Evolutionary conservation across 2,113 vertebrate species (phyloP).

Genomic region (Solea senegalensis): DNA sequence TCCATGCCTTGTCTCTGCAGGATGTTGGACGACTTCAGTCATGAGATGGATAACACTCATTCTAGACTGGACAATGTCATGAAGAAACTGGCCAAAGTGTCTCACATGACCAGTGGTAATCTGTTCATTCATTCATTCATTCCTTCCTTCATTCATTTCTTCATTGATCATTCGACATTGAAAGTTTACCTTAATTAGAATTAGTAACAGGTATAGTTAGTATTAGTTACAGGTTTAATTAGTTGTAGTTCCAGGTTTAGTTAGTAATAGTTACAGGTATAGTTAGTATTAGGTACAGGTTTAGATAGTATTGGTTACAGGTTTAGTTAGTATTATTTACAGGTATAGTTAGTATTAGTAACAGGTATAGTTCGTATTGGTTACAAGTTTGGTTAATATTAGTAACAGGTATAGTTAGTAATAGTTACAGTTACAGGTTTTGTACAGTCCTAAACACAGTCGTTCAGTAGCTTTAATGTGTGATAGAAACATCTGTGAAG

Average conservation of each 20-base stretch:
- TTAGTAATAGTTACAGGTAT: not conserved
- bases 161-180: too few relatives aligned
- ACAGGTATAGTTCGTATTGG: too few relatives aligned
- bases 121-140: not conserved
- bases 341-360: not conserved
- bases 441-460: too few relatives aligned
- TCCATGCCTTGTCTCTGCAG: slow-evolving; percentile 67
- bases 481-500: not conserved
- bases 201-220: not conserved
- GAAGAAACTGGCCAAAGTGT: slow-evolving; percentile 98
- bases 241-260: not conserved
- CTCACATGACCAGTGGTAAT: slow-evolving; percentile 98
- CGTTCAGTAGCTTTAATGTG: not conserved
- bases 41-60: slow-evolving; percentile 94
- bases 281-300: not conserved
- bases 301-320: not conserved
- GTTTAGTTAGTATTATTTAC: not conserved
- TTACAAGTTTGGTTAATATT: not conserved
- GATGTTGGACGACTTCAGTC: slow-evolving; percentile 96
- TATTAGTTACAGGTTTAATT: not conserved
- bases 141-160: not conserved
- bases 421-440: not conserved
- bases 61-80: slow-evolving; percentile 95
- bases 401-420: not conserved
- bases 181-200: not conserved